Evolutionary conservation across 2,797 vertebrate genomes (phyloP).

Genomic region (Gambelia wislizenii): DNA sequence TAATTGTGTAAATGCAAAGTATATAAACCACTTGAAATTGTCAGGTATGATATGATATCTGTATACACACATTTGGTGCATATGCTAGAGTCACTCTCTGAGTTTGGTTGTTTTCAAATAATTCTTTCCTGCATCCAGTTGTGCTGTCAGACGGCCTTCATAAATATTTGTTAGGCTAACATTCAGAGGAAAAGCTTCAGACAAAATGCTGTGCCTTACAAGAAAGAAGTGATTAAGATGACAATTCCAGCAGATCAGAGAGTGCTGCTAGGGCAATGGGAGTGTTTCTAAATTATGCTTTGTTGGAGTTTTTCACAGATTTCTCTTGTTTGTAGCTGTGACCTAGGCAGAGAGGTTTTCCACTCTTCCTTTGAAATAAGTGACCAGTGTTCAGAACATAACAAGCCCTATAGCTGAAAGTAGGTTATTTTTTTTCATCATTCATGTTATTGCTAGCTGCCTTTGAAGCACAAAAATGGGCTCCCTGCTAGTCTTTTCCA

Average conservation of each 20-base stretch:
- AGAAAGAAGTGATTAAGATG: slow-evolving; percentile 45
- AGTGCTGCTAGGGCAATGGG: not conserved
- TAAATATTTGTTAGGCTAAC: slow-evolving; percentile 18
- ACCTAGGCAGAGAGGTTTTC: not conserved
- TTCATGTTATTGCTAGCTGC: not conserved
- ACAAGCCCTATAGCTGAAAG: not conserved
- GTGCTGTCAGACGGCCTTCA: slow-evolving; percentile 33
- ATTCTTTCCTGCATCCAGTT: not conserved
- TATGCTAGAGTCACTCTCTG: not conserved
- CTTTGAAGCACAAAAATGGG: not conserved
- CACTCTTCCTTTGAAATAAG: not conserved
- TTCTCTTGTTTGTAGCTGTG: slow-evolving; percentile 27
- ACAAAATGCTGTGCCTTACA: slow-evolving; percentile 12
- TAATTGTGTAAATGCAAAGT: not conserved
- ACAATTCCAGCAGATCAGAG: slow-evolving; percentile 32
- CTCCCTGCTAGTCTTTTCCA: not conserved
- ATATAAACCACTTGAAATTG: not conserved
- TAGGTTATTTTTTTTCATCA: not conserved
- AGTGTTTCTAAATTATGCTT: slow-evolving; percentile 14
- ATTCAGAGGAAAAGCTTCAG: not conserved
- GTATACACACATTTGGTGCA: not conserved
- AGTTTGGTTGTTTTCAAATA: not conserved
- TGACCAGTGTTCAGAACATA: not conserved
- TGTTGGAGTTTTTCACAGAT: slow-evolving; percentile 16
- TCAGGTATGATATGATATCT: not conserved